Base-by-base conservation (phyloP, 2,888 invertebrate species). In the Eudasyphora cyanicolor region DNA sequence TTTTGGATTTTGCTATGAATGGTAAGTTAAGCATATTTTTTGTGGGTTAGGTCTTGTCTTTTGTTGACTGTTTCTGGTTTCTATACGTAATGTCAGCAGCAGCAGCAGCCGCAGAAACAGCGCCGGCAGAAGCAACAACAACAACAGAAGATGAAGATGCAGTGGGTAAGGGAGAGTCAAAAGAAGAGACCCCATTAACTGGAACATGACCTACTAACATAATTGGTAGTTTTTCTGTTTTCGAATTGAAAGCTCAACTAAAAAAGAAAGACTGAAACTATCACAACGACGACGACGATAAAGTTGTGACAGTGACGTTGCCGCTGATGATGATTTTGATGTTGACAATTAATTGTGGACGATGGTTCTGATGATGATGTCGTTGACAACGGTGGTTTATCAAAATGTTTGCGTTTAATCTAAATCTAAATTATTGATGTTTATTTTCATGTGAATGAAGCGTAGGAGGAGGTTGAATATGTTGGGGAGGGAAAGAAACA, bases 181-280 rank as follows among this genome's bases (percentile, higher is more conserved):
- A 21, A 54, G 10, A 21, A 60, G 54, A 54, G 29, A 60, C 32
- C 62, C 35, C 29, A 70, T 76, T 76, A 80, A 76, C 76, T 71
- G 17, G 76, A 76, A 76, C 81, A 81, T 81, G 81, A 81, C 81
- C 81, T 81, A 76, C 81, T 49, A 75, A 75, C 62, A 62, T 19
- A 49, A 38, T 45, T 29, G 7, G 60, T 14, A 29, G 14, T 49
- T 54, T 54, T 21, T 54, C 4, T 49, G 8, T 49, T 49, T 19
- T 49, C 3, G 8, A 49, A 49, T 19, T 49, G 49, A 49, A 49
- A 49, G n/a, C 49, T 49, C 49, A 14, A 17, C 49, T 17, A 49
- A 49, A 38, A 49, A 19, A 19, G n/a, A 49, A 12, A 38, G 2
- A 8, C 14, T 17, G 19, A 49, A 49, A 49, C 49, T 49, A 49